Conservation (phyloP, 2,888 invertebrate species). For the Dynastes maya region DNA sequence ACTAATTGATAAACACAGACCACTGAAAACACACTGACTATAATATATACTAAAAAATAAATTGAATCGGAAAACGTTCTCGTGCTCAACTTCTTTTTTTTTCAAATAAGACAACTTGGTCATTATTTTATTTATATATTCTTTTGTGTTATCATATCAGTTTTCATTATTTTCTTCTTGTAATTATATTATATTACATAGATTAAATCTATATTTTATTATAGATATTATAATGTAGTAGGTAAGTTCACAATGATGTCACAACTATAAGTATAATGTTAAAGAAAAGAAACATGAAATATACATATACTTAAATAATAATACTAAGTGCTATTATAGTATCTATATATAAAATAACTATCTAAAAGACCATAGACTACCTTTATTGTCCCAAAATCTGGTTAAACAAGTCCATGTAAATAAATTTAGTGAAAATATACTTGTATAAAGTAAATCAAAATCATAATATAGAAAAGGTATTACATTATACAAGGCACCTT, state of each 20-base stretch:
- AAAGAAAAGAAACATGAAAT: slow-evolving; percentile 35
- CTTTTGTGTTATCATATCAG: slow-evolving; percentile 23
- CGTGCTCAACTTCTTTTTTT: slow-evolving; percentile 26
- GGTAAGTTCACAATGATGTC: slow-evolving; percentile 38
- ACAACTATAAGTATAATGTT: slow-evolving; percentile 34
- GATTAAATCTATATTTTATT: slow-evolving; percentile 42
- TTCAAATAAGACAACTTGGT: slow-evolving; percentile 41
- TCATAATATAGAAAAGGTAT: slow-evolving; percentile 10
- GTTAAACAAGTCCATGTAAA: slow-evolving; percentile 30
- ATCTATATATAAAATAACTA: slow-evolving; percentile 36
- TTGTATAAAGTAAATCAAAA: not conserved
- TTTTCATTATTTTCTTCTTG: slow-evolving; percentile 6
- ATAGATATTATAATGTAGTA: slow-evolving; percentile 31
- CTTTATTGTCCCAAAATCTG: slow-evolving; percentile 35
- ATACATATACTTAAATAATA: slow-evolving; percentile 45
- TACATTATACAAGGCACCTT: slow-evolving; percentile 44
- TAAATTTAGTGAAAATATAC: not conserved
- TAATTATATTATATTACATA: slow-evolving; percentile 30
- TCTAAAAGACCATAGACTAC: slow-evolving; percentile 26
- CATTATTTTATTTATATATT: slow-evolving; percentile 34
- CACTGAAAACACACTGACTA: slow-evolving; percentile 50
- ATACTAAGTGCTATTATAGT: slow-evolving; percentile 41
- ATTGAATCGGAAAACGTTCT: slow-evolving; percentile 49
- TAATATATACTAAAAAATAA: slow-evolving; percentile 54
- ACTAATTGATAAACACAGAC: slow-evolving; percentile 55